phyloP scores from a whole-genome alignment of 1,140 invertebrate genomes.

The Armadillidium nasatum region DNA sequence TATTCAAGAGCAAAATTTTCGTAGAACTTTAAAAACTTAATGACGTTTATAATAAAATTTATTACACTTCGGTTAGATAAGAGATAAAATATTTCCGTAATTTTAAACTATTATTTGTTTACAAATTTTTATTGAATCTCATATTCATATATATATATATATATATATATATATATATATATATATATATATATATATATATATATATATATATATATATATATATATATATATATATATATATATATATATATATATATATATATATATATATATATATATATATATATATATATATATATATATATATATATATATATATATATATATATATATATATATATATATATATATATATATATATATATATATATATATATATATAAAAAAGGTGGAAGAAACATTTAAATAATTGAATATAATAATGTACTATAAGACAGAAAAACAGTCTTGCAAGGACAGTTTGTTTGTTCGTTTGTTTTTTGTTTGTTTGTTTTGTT shows the following conservation, averaged over 20 bases:
- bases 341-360: conserved; percentile 12
- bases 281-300: conserved; percentile 1
- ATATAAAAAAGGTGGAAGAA: not conserved
- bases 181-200: conserved; percentile 1
- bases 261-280: not conserved
- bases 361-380: not conserved
- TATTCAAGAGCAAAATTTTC: too few species aligned
- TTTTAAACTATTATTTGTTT: too few species aligned
- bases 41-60: too few species aligned
- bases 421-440: too few species aligned
- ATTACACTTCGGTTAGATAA: too few species aligned
- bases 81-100: too few species aligned
- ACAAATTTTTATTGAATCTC: too few species aligned
- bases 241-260: not conserved
- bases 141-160: not conserved
- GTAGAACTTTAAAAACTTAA: too few species aligned
- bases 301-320: conserved; percentile 1
- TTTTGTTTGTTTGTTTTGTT: too few species aligned
- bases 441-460: too few species aligned
- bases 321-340: conserved; percentile 3
- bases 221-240: conserved; percentile 17
- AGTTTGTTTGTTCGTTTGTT: too few species aligned
- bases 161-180: conserved; percentile 14
- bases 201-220: conserved; percentile 7
- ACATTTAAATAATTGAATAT: too few species aligned